Evolutionary conservation across 2,113 vertebrate genomes (phyloP).

Genomic region (Microcebus ravelobensis): DNA sequence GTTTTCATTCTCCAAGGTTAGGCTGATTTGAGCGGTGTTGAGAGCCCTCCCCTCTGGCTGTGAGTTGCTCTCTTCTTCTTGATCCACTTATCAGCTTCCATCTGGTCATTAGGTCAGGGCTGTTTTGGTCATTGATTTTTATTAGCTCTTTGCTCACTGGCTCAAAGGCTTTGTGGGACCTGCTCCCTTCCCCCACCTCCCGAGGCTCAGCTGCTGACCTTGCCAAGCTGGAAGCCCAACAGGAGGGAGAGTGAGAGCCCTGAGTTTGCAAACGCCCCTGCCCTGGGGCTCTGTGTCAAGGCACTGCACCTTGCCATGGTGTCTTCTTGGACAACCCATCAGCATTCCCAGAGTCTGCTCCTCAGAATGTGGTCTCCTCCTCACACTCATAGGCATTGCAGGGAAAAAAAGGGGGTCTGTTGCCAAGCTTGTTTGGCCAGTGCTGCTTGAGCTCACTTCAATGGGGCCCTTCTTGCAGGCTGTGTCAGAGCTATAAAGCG

Average conservation of each 20-base stretch:
- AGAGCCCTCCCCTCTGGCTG: background rate
- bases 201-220: conserved; percentile 11
- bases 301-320: background rate
- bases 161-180: background rate
- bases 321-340: background rate
- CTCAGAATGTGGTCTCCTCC: background rate
- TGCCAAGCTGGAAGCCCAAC: conserved; percentile 9
- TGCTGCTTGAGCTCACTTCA: background rate
- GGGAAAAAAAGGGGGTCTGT: background rate
- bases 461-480: background rate
- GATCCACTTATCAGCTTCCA: background rate
- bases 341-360: background rate
- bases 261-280: background rate
- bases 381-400: background rate
- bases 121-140: conserved; percentile 60
- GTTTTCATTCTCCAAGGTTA: background rate
- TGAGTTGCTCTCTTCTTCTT: background rate
- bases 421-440: background rate
- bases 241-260: background rate
- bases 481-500: background rate
- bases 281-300: background rate
- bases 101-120: background rate
- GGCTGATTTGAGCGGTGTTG: background rate
- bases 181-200: background rate
- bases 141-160: conserved; percentile 32